phyloP scores from a whole-genome alignment of 2,797 vertebrate genomes.

The Sebastes elongatus region DNA sequence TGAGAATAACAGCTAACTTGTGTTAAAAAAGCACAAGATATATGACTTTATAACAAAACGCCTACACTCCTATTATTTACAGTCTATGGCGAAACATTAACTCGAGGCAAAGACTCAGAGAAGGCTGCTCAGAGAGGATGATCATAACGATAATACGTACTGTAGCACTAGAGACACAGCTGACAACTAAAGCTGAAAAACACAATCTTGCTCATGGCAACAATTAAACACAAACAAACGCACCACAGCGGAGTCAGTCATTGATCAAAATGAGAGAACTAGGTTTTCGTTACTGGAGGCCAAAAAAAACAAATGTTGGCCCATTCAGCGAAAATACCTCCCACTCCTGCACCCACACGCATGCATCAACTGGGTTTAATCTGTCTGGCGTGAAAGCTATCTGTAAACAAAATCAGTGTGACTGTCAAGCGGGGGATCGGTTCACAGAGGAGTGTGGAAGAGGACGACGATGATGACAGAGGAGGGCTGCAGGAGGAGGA shows the following conservation, averaged over 20 bases:
- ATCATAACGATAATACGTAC: not conserved
- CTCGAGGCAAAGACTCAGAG: slow-evolving; percentile 17
- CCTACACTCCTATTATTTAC: slow-evolving; percentile 33
- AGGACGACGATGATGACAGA: not conserved
- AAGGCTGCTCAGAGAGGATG: not conserved
- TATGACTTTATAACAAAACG: slow-evolving; percentile 23
- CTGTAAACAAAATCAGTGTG: slow-evolving; percentile 45
- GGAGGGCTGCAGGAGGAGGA: not conserved
- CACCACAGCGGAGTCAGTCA: slow-evolving; percentile 7
- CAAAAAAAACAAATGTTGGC: slow-evolving; percentile 21
- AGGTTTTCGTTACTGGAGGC: slow-evolving; percentile 33
- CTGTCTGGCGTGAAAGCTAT: slow-evolving; percentile 54
- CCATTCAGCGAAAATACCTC: slow-evolving; percentile 47
- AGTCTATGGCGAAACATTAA: slow-evolving; percentile 1
- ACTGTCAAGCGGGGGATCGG: slow-evolving; percentile 29
- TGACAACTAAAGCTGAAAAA: not conserved
- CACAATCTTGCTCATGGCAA: slow-evolving; percentile 2
- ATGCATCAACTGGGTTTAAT: slow-evolving; percentile 40
- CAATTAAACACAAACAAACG: slow-evolving; percentile 21
- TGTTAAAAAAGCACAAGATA: not conserved
- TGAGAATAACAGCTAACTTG: not conserved
- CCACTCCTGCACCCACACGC: slow-evolving; percentile 45
- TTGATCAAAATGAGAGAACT: slow-evolving; percentile 40
- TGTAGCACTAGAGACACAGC: not conserved
- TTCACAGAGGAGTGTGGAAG: slow-evolving; percentile 18